phyloP scores from a whole-genome alignment of 1,140 invertebrate species.

The Aradophagus sp. region DNA sequence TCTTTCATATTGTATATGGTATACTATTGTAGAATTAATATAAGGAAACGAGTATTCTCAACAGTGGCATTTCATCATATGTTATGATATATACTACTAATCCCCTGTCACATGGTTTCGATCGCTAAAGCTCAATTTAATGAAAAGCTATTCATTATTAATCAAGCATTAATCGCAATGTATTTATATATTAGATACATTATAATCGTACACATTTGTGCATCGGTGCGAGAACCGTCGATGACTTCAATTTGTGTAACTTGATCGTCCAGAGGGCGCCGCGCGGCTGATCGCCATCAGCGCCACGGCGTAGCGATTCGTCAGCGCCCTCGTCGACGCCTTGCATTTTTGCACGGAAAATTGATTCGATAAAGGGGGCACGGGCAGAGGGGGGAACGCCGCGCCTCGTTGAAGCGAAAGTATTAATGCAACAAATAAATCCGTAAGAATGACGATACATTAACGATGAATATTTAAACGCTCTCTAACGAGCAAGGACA shows the following conservation, averaged over 20 bases:
- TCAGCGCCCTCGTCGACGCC: neutral
- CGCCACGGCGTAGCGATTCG: too few relatives aligned
- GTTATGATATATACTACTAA: conserved; percentile 12
- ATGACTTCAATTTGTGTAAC: neutral
- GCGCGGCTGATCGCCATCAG: too few relatives aligned
- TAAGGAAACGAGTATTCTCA: conserved; percentile 34
- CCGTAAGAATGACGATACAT: too few relatives aligned
- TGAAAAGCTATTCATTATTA: conserved; percentile 14
- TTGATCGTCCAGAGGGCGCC: neutral
- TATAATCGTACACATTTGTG: too few relatives aligned
- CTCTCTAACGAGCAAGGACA: conserved; percentile 42
- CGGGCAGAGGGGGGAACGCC: neutral
- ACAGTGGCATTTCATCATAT: conserved; percentile 33
- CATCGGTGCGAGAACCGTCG: conserved; percentile 20
- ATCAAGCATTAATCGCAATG: conserved; percentile 16
- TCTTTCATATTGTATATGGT: conserved; percentile 36
- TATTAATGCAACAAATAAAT: conserved; percentile 39
- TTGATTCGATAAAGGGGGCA: too few relatives aligned
- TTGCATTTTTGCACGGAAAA: too few relatives aligned
- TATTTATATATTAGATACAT: conserved; percentile 16
- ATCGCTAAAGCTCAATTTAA: conserved; percentile 39
- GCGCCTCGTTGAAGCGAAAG: conserved; percentile 37
- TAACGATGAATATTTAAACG: too few relatives aligned
- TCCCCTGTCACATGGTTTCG: conserved; percentile 26
- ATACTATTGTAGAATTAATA: conserved; percentile 35